A percentile compares a stretch with the other conserved stretches of the same genome.
These are phyloP conservation scores for Phallusia fumigata DNA, from an alignment of 23 tunicate genomes.

Conservation along the genomic window DNA sequence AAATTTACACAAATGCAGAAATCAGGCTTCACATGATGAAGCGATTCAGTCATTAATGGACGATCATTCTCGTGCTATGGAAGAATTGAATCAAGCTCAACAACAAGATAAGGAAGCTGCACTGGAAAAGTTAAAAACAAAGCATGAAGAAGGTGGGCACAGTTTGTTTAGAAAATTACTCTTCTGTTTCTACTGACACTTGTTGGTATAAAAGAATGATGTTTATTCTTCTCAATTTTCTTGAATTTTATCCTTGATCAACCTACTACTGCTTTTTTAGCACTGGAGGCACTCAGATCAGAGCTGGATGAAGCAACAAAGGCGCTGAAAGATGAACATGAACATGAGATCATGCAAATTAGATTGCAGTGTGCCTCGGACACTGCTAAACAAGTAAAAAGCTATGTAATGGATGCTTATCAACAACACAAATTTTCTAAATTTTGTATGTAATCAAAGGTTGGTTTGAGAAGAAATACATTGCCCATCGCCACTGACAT, in stretches of 20 bases:
- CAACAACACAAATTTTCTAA: too few relatives aligned
- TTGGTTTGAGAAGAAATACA: too few relatives aligned
- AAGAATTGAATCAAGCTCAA: background rate
- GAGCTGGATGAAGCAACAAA: conserved; percentile 12
- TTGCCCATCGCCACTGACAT: too few relatives aligned
- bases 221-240: too few relatives aligned
- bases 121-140: background rate
- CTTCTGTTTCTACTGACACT: too few relatives aligned
- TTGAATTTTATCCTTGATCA: background rate
- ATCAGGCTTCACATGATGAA: conserved; percentile 15
- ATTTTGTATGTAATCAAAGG: too few relatives aligned
- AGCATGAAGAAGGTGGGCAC: conserved; percentile 20
- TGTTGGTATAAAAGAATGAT: too few relatives aligned
- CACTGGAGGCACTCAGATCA: background rate
- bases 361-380: conserved; percentile 89
- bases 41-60: conserved; percentile 6
- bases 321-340: conserved; percentile 40
- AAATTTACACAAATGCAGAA: conserved; percentile 10
- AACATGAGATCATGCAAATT: conserved; percentile 57
- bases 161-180: background rate
- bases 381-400: conserved; percentile 75
- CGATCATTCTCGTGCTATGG: conserved; percentile 11
- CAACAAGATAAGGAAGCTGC: conserved; percentile 12
- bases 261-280: background rate
- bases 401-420: background rate